Evolutionary conservation across 2,113 vertebrate genomes (phyloP), one percentile per base, ranked within the genome.

Genomic region (Saccopteryx bilineata): DNA sequence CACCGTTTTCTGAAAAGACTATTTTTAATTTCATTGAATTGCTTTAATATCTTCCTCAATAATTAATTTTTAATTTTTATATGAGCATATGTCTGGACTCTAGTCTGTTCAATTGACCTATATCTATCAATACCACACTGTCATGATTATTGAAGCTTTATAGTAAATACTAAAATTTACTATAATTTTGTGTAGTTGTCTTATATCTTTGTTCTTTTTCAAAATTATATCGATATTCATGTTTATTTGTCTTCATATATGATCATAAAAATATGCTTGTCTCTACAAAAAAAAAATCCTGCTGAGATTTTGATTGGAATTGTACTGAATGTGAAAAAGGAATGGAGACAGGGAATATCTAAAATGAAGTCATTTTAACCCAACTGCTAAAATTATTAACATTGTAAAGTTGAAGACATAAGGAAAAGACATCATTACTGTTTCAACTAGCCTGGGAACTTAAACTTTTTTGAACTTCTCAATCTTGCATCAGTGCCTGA

Each of bases 261-360:
- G 26, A 83, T 61, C 7, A 58, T 87, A 65, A 81, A 24, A 39
- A 11, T 50, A 78, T 24, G 66, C 28, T 90, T 96, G 46, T 78
- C n/a, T 52, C 14, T n/a, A 63, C 9, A 80, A 92, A 89, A 74
- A 65, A 93, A 95, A 71, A 58, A 56, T 86, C 4, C 9, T 71
- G 23, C 33, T 92, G 72, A 19, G 66, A 68, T 65, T 92, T 85
- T 92, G 31, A 92, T 48, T 90, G 69, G 14, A 92, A 78, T 69
- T 31, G 31, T 94, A 60, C 50, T 85, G 65, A 85, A 63, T 78
- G 75, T n/a, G 28, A 56, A 28, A 56, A 78, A 56, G 56, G 52
- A 78, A 52, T 56, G 28, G 56, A 78, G 50, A 54, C 17, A 78
- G 15, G 9, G 4, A 21, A n/a, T 78, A 78, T 21, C 12, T 78